A percentile compares a stretch with the other conserved stretches of the same genome.
Conservation (phyloP, 2,888 invertebrate species). For the Leptopilina drosophilae region DNA sequence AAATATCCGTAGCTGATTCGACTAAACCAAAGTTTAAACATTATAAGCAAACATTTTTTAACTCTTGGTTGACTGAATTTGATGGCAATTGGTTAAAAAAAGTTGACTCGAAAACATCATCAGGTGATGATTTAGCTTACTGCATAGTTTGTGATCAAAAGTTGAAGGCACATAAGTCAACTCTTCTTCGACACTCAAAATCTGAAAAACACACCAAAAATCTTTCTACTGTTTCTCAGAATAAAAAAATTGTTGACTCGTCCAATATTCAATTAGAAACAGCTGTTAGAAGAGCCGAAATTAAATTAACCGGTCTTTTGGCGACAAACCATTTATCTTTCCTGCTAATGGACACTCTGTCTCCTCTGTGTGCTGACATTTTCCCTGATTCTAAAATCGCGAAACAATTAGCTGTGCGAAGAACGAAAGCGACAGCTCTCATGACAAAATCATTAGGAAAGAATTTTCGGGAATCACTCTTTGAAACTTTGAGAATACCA, state of each 20-base stretch:
- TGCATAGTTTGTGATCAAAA: neutral
- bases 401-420: slow-evolving; percentile 10
- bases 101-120: neutral
- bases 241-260: neutral
- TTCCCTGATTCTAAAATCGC: slow-evolving; percentile 51
- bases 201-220: slow-evolving; percentile 5
- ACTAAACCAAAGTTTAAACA: neutral
- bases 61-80: neutral
- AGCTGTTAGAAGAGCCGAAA: slow-evolving; percentile 42
- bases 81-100: neutral
- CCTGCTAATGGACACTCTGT: slow-evolving; percentile 46
- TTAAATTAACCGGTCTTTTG: slow-evolving; percentile 44
- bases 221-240: neutral
- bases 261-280: neutral
- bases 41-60: slow-evolving; percentile 2
- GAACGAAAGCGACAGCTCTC: too few relatives aligned
- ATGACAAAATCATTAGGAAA: too few relatives aligned
- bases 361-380: slow-evolving; percentile 45
- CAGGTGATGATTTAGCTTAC: neutral
- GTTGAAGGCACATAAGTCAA: neutral
- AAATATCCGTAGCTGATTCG: too few relatives aligned
- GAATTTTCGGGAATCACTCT: too few relatives aligned
- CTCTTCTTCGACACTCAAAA: neutral
- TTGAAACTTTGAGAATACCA: too few relatives aligned
- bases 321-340: slow-evolving; percentile 48